Evolutionary conservation across 2,888 invertebrate genomes (phyloP), one percentile per base, ranked within the genome.

Genomic region (Smittia sp.): DNA sequence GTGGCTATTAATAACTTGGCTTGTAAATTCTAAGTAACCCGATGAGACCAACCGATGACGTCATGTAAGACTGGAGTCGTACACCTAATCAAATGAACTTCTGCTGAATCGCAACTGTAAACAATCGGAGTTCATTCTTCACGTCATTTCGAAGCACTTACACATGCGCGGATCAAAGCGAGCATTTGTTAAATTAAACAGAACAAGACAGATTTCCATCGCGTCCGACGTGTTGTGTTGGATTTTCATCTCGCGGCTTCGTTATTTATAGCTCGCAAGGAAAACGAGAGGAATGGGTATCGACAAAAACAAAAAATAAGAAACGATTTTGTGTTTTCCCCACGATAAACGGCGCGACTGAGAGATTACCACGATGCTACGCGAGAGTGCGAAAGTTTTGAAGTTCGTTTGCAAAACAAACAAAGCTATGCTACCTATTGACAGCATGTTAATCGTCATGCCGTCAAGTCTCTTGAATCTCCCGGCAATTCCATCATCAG

Each of bases 161-260:
- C 46, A 46, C 15, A 11, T 46, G 46, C 46, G n/a, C 15, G 46
- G 15, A 46, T 46, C 46, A 46, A 46, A 46, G 46, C n/a, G 4
- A 58, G 22, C 22, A 58, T 58, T 22, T 6, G 58, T 58, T 20
- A 58, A 58, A 22, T 58, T 58, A 58, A 58, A 58, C n/a, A 58
- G 58, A 58, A 58, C 58, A 22, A 58, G 58, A 58, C 58, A 58
- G 22, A 46, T 46, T 46, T 46, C 15, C 46, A 46, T n/a, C 6
- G 38, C 11, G 7, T 38, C 32, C 58, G 58, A 58, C 13, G 15
- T 7, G 58, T 58, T 58, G 58, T 52, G 15, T 52, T 52, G 58
- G 22, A n/a, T 58, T 58, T 58, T 58, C 58, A 58, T 20, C 18
- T 58, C 22, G 20, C 22, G 7, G 18, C 58, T 7, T 13, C 22